A percentile compares a stretch with the other conserved stretches of the same genome.
phyloP scores from a whole-genome alignment of 1,140 invertebrate genomes.

The Ladona fulva region DNA sequence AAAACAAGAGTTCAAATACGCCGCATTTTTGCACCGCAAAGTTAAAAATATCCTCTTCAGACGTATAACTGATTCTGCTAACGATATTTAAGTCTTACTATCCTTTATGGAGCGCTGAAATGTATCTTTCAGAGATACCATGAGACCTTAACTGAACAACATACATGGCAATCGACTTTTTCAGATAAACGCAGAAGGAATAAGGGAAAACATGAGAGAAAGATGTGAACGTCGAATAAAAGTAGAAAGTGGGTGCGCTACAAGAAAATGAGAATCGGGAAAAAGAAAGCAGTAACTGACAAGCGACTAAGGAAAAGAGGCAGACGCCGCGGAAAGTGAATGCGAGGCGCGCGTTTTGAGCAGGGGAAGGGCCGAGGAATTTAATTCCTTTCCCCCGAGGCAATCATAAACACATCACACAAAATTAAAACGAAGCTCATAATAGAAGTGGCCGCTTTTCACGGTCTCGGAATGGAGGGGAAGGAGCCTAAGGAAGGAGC shows the following conservation, averaged over 20 bases:
- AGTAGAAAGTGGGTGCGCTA: neutral
- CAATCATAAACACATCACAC: slow-evolving; percentile 17
- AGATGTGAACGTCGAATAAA: neutral
- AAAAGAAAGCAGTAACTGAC: neutral
- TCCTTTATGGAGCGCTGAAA: too few species aligned
- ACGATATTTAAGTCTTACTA: too few species aligned
- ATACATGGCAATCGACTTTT: too few species aligned
- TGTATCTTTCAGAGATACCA: too few species aligned
- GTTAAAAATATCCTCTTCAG: too few species aligned
- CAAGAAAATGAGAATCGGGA: neutral
- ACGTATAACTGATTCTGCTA: too few species aligned
- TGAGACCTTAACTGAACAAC: too few species aligned
- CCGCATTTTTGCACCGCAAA: too few species aligned
- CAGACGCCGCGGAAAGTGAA: neutral
- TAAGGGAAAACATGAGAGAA: neutral
- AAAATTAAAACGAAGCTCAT: slow-evolving; percentile 17
- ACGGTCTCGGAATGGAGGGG: neutral
- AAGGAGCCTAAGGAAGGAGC: neutral
- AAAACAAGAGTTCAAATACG: too few species aligned
- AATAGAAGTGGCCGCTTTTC: slow-evolving; percentile 13
- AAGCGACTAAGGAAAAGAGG: neutral
- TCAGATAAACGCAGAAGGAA: too few species aligned
- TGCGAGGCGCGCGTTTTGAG: too few species aligned
- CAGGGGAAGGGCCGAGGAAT: neutral
- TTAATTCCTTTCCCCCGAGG: slow-evolving; percentile 14